Percentiles rank a stretch among this genome's conserved stretches.
Conservation (phyloP, 2,888 invertebrate species). For the Sericinus montela region DNA sequence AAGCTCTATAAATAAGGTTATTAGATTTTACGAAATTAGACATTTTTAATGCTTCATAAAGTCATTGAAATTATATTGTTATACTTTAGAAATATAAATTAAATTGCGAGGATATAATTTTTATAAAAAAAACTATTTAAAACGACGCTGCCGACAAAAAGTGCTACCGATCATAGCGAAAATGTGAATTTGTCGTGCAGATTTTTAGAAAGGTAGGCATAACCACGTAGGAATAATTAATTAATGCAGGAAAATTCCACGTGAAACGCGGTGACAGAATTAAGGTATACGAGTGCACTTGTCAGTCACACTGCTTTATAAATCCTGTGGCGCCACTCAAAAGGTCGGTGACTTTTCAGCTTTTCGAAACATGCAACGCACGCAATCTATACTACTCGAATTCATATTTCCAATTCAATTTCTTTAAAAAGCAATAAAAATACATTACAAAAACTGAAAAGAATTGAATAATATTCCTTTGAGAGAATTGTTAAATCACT, state of each 20-base stretch:
- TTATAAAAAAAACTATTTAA: too few relatives aligned
- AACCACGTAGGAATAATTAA: constrained; percentile 9
- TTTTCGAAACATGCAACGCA: constrained; percentile 8
- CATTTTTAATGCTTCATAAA: too few relatives aligned
- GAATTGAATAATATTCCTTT: too few relatives aligned
- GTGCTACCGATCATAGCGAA: neutral
- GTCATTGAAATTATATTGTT: too few relatives aligned
- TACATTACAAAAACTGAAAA: too few relatives aligned
- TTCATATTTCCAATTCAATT: neutral
- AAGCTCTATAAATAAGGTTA: too few relatives aligned
- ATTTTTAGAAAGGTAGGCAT: constrained; percentile 10
- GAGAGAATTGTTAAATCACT: too few relatives aligned
- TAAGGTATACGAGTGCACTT: constrained; percentile 18
- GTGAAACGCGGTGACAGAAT: constrained; percentile 18
- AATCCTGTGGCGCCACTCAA: constrained; percentile 12
- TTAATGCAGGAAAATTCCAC: constrained; percentile 15
- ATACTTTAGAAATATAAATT: too few relatives aligned
- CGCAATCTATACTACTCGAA: neutral
- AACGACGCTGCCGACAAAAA: too few relatives aligned
- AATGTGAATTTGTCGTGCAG: constrained; percentile 1
- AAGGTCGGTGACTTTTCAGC: constrained; percentile 10
- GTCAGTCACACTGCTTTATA: constrained; percentile 17
- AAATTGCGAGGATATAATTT: too few relatives aligned
- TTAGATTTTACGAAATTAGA: too few relatives aligned
- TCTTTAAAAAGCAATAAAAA: too few relatives aligned